Conservation (phyloP, 2,888 invertebrate species). For the Drosophila stalkeri region DNA sequence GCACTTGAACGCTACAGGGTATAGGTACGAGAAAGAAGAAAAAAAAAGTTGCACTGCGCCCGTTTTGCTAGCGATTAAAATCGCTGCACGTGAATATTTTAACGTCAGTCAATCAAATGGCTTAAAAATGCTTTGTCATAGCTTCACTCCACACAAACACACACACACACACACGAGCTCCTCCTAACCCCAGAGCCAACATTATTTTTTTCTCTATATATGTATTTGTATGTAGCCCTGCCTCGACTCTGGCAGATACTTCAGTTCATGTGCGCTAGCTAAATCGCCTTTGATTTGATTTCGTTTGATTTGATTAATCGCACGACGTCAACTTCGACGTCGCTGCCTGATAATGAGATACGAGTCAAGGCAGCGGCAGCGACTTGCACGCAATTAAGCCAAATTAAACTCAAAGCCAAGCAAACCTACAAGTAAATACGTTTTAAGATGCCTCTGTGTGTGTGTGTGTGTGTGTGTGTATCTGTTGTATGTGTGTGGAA, state of each 20-base stretch:
- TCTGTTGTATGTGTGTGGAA: slow-evolving; percentile 17
- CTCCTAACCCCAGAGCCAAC: slow-evolving; percentile 18
- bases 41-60: slow-evolving; percentile 64
- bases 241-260: slow-evolving; percentile 15
- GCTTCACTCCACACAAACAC: slow-evolving; percentile 35
- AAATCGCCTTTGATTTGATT: slow-evolving; percentile 80
- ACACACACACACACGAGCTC: slow-evolving; percentile 16
- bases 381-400: slow-evolving; percentile 76
- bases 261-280: slow-evolving; percentile 66
- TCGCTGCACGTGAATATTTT: slow-evolving; percentile 80
- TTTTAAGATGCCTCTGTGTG: slow-evolving; percentile 52
- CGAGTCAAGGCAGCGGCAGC: slow-evolving; percentile 28
- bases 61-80: slow-evolving; percentile 71
- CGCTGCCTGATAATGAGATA: slow-evolving; percentile 59
- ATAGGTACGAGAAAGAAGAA: slow-evolving; percentile 19
- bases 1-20: slow-evolving; percentile 23
- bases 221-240: slow-evolving; percentile 7
- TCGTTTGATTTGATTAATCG: slow-evolving; percentile 80
- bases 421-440: slow-evolving; percentile 61
- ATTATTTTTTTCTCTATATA: neutral
- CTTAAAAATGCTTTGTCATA: slow-evolving; percentile 82
- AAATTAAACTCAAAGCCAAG: slow-evolving; percentile 65
- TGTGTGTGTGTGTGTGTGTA: neutral
- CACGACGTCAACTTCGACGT: slow-evolving; percentile 51
- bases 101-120: slow-evolving; percentile 82